phyloP scores from a whole-genome alignment of 2,888 invertebrate species.

The Pedicia rivosa region DNA sequence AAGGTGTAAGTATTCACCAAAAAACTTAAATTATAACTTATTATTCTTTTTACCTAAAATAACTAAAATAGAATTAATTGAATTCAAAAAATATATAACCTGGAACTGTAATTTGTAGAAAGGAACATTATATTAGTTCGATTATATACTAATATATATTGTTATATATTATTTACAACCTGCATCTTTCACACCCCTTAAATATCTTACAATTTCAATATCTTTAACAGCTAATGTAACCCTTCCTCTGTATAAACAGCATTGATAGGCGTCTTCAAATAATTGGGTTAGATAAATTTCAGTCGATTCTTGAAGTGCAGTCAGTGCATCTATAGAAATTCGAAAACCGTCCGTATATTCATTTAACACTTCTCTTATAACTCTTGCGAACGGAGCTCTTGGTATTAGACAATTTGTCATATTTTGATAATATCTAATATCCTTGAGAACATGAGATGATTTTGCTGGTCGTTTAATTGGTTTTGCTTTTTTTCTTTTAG shows the following conservation, averaged over 20 bases:
- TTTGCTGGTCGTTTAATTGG: too few species aligned
- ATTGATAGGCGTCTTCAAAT: constrained; percentile 32
- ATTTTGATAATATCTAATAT: neutral
- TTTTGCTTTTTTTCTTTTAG: too few species aligned
- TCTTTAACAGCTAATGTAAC: constrained; percentile 33
- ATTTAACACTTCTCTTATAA: constrained; percentile 30
- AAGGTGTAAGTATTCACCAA: too few species aligned
- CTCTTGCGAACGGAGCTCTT: constrained; percentile 27
- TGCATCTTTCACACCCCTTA: constrained; percentile 21
- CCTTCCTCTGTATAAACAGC: constrained; percentile 31
- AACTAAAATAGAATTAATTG: too few species aligned
- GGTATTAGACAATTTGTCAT: constrained; percentile 24
- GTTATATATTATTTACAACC: too few species aligned
- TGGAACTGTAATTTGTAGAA: too few species aligned
- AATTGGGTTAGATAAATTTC: constrained; percentile 34
- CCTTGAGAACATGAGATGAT: neutral
- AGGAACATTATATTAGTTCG: too few species aligned
- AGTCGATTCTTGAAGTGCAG: constrained; percentile 33
- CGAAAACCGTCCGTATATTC: constrained; percentile 12
- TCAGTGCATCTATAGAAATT: constrained; percentile 28
- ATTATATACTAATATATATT: too few species aligned
- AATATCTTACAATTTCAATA: constrained; percentile 27
- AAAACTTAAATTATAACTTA: too few species aligned
- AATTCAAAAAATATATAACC: too few species aligned
- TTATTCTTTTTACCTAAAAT: too few species aligned